Base-by-base conservation (phyloP, 1,140 invertebrate genomes). In the Eufriesea mexicana region DNA sequence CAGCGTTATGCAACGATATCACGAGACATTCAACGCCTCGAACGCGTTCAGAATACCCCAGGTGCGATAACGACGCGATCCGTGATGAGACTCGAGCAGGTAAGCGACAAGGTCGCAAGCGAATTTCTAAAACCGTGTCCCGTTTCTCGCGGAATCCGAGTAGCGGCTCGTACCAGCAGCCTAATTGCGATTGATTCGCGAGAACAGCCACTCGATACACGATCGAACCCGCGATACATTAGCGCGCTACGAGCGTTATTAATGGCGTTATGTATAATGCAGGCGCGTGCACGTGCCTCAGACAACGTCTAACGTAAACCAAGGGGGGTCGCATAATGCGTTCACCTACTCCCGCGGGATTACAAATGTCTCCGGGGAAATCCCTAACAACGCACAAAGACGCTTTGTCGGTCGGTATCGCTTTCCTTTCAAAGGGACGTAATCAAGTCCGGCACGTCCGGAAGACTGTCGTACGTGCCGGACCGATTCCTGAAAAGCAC, bases 401-500 rank as follows among this genome's bases (percentile, higher is more conserved):
- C 61, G 76, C 81, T 84, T 79, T 89, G 85, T 91, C 71, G 85
- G 75, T 70, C 70, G 35, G 51, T 85, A 90, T 88, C 84, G 64
- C 62, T 86, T 86, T 81, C 74, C 89, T 91, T 91, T 90, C 66
- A 88, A 80, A 78, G 59, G 61, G 79, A 59, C 77, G 75, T 87
- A 87, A 88, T 88, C 87, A 85, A 78, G 86, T 88, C 85, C 70
- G 47, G 80, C 83, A 82, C 71, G 59, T 51, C 70, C 87, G 83
- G 83, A 85, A 88, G 86, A 72, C 61, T 74, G 57, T 47, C 47
- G 74, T 82, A 67, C 83, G 86, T 83, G 86, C 83, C 70, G 20
- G n/a, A 35, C 42, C 61, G 35, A 85, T 75, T 74, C 66, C 68
- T 77, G 61, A 88, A 81, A 23, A 79, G 67, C 74, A 74, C 64